Conservation (phyloP, 2,888 invertebrate genomes). For the Limnephilus marmoratus region DNA sequence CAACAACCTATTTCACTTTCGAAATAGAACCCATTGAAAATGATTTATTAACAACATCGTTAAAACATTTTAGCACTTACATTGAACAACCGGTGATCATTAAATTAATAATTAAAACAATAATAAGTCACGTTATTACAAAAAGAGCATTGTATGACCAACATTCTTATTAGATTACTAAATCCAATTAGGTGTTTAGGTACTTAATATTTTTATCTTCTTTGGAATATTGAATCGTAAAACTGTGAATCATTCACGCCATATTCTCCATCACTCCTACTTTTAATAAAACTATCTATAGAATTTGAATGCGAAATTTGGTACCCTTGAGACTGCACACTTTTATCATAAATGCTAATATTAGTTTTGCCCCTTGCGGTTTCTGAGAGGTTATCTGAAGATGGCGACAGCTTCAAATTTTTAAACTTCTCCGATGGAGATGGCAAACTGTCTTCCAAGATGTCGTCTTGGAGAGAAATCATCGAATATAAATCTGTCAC, state of each 20-base stretch:
- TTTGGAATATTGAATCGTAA: not conserved
- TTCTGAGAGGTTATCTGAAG: conserved; percentile 36
- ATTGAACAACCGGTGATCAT: no score
- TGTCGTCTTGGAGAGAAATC: conserved; percentile 60
- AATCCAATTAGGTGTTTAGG: not conserved
- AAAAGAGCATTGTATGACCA: not conserved
- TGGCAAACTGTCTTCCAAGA: conserved; percentile 75
- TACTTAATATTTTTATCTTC: conserved; percentile 6
- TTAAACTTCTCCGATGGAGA: conserved; percentile 83
- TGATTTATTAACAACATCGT: no score
- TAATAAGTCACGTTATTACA: no score
- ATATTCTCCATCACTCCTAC: conserved; percentile 20
- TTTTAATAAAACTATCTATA: conserved; percentile 24
- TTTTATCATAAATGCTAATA: conserved; percentile 15
- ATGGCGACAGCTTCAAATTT: conserved; percentile 77
- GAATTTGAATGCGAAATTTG: not conserved
- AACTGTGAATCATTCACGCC: not conserved
- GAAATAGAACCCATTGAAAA: no score
- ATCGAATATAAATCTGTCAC: conserved; percentile 61
- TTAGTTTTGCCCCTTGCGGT: not conserved
- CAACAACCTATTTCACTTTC: no score
- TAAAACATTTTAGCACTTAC: no score
- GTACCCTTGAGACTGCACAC: not conserved
- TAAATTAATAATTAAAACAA: no score
- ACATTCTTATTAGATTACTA: no score